Percentiles rank a stretch among this genome's conserved stretches.
phyloP scores from a whole-genome alignment of 2,888 invertebrate species.

The Agriopis leucophaearia region DNA sequence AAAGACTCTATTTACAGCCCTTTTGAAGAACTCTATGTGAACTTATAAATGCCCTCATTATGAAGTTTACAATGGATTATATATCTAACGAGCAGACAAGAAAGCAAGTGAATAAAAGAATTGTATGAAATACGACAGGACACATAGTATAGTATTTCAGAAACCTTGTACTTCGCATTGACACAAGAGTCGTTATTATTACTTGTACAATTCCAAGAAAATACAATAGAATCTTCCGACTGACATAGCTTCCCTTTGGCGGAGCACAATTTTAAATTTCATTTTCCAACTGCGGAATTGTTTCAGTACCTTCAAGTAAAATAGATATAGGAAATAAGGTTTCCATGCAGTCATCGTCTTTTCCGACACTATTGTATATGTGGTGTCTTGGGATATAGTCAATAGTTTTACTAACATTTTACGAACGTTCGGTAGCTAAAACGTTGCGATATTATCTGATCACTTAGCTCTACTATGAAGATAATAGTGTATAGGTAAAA shows the following conservation, averaged over 20 bases:
- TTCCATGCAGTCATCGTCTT: conserved; percentile 11
- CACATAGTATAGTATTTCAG: too few species aligned
- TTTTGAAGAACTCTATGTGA: too few species aligned
- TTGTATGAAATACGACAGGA: too few species aligned
- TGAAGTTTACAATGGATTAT: too few species aligned
- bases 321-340: conserved; percentile 23
- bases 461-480: not conserved
- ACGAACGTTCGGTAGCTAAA: not conserved
- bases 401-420: not conserved
- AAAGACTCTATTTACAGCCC: too few species aligned
- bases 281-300: conserved; percentile 27
- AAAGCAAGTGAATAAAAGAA: too few species aligned
- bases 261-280: conserved; percentile 22
- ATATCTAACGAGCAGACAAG: too few species aligned
- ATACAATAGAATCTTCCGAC: not conserved
- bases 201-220: not conserved
- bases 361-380: conserved; percentile 1
- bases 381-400: not conserved
- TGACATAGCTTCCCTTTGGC: not conserved
- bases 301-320: conserved; percentile 11
- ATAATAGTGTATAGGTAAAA: not conserved
- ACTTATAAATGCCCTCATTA: too few species aligned
- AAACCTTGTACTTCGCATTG: too few species aligned
- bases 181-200: not conserved
- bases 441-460: not conserved